Base-by-base conservation (phyloP, 2,888 invertebrate genomes). In the Clunio marinus region DNA sequence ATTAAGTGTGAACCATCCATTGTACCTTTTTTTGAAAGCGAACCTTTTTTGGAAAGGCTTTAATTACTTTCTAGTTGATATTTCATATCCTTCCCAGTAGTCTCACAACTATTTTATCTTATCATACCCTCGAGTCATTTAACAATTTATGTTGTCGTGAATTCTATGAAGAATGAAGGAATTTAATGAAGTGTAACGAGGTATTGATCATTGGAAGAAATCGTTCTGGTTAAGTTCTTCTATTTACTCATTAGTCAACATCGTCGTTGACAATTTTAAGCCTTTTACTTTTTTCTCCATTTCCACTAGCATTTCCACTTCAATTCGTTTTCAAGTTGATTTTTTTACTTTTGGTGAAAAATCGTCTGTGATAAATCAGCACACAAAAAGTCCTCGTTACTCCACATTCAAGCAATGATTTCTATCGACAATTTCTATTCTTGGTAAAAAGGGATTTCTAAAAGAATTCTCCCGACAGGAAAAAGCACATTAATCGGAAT, bases 291-390 rank as follows among this genome's bases (percentile, higher is more conserved):
- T 41, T 41, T 10, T 7, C 8, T 32, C 41, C 15, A 41, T 5
- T n/a, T n/a, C 10, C 41, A 15, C 41, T 41, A n/a, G 7, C 32
- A 32, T 10, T 32, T 32, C 32, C 5, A 32, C 5, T 32, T 41
- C 41, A 41, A 41, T n/a, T 5, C 41, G n/a, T 3, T 41, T 41
- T 41, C 41, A 41, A 41, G 2, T 10, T 41, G n/a, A n/a, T n/a
- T n/a, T n/a, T n/a, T n/a, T n/a, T n/a, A n/a, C n/a, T n/a, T n/a
- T n/a, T n/a, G n/a, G n/a, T n/a, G 2, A 41, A 24, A 62, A 24
- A 37, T 62, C 35, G 24, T 62, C 24, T 35, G 35, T 37, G 37
- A 62, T 35, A 62, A 62, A 62, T 62, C 62, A 62, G 24, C 35
- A 62, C 37, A 51, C 59, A 32, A 32, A 5, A 32, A 32, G 7